These are phyloP conservation scores for Paracentrotus lividus DNA, from an alignment of 53 echinoderm and acorn worm genomes.

Conservation along the genomic window DNA sequence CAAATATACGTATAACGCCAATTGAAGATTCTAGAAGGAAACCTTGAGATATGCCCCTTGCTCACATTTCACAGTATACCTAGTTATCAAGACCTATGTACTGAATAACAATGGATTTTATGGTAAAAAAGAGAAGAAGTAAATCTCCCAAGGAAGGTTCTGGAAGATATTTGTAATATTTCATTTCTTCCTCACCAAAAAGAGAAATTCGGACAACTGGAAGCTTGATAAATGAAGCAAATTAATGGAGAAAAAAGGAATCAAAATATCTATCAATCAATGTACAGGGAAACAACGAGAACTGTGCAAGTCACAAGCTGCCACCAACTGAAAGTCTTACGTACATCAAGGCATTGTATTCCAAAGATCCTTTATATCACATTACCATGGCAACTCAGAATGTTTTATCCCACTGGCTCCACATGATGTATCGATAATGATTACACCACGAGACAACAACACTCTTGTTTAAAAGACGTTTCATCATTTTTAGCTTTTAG, in stretches of 20 bases:
- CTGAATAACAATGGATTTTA: too few relatives aligned
- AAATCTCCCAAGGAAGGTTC: too few relatives aligned
- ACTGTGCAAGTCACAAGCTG: background rate
- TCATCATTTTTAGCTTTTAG: background rate
- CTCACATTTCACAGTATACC: too few relatives aligned
- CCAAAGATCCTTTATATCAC: background rate
- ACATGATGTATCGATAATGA: background rate
- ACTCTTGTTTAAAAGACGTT: too few relatives aligned
- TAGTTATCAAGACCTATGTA: too few relatives aligned
- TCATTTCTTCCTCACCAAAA: too few relatives aligned
- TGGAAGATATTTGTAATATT: too few relatives aligned
- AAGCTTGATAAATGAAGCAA: background rate
- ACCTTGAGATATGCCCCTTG: too few relatives aligned
- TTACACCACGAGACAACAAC: too few relatives aligned
- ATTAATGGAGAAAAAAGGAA: background rate
- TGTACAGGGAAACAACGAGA: background rate
- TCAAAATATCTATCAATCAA: background rate
- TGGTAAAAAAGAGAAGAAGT: too few relatives aligned
- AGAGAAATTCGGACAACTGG: background rate
- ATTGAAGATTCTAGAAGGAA: too few relatives aligned
- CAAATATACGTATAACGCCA: too few relatives aligned
- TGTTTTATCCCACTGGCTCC: background rate
- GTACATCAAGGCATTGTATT: slow-evolving; percentile 19
- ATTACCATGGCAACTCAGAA: background rate
- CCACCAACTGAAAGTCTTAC: background rate